Evolutionary conservation across 2,113 vertebrate species (phyloP), one percentile per base, ranked within the genome.

Genomic region (Channa argus): DNA sequence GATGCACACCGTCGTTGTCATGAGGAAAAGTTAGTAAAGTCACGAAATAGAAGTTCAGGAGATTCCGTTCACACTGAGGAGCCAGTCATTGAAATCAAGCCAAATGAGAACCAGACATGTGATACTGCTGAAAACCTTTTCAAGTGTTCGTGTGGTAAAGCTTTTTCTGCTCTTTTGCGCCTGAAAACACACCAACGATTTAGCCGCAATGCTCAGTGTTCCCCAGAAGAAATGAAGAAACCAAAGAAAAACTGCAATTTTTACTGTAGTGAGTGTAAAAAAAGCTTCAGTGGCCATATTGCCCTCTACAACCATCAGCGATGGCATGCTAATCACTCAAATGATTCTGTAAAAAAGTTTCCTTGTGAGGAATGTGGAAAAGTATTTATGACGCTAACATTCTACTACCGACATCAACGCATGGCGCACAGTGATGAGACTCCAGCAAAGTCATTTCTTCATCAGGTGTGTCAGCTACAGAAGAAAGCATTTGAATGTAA

Each of bases 1-100:
- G 94, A 95, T n/a, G 94, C 94, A 5, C 94, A 95, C 65, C 93
- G 91, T 3, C 93, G 92, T 3, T 94, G 92, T 71, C 94, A 95
- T n/a, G 93, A 95, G 67, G 90, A 89, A 58, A 94, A 95, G n/a
- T 83, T 95, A 63, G 58, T 95, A 0, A 95, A 94, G 63, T 69
- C 86, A 1, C 86, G 71, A 49, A 85, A 56, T 68, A 84, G 67
- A 61, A 81, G 63, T 50, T 78, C 78, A 5, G 67, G 77, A 82
- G 77, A 92, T 67, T 39, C 38, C 1, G 4, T 46, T 66, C 60
- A 44, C 36, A 51, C 7, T 1, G 89, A 71, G 8, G 85, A 88
- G 51, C 6, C 65, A 1, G 2, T 4, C 0, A 67, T 56, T 60
- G 86, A 80, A 66, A 13, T 24, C 58, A 74, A 89, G 9, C 55